A percentile compares a stretch with the other conserved stretches of the same genome.
These are phyloP conservation scores for Takifugu rubripes DNA, from an alignment of 2,797 vertebrate species.

Conservation along the genomic window DNA sequence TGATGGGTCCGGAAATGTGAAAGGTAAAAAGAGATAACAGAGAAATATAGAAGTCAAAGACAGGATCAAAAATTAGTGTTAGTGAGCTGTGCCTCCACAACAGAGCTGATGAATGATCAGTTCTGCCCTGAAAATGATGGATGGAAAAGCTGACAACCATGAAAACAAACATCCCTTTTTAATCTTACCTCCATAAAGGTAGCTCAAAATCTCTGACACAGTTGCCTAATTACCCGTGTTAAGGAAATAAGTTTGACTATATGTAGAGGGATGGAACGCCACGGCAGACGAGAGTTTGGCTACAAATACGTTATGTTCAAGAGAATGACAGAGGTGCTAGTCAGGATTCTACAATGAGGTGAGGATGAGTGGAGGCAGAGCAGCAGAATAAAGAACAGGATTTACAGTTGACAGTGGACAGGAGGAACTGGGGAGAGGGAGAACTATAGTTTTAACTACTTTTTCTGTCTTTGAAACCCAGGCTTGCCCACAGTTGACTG, in stretches of 20 bases:
- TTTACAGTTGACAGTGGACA: constrained; percentile 56
- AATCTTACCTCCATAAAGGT: not conserved
- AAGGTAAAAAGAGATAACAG: constrained; percentile 21
- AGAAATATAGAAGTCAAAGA: constrained; percentile 47
- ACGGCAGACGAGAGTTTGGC: constrained; percentile 18
- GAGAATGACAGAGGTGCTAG: not conserved
- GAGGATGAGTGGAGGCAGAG: constrained; percentile 58
- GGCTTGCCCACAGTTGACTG: too few relatives aligned
- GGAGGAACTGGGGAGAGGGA: constrained; percentile 48
- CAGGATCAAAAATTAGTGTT: constrained; percentile 56
- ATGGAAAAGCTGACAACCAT: not conserved
- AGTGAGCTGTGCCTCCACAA: constrained; percentile 61
- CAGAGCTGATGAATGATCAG: constrained; percentile 35
- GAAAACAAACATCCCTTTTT: not conserved
- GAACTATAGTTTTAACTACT: constrained; percentile 26
- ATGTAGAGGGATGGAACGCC: constrained; percentile 15
- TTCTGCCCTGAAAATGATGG: constrained; percentile 1
- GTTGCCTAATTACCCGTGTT: too few relatives aligned
- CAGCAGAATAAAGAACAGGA: constrained; percentile 52
- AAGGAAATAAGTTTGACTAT: constrained; percentile 3
- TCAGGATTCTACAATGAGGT: constrained; percentile 3
- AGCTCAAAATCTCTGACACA: not conserved
- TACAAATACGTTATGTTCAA: not conserved
- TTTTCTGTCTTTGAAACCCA: constrained; percentile 1
- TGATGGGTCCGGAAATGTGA: constrained; percentile 13